Base-by-base conservation (phyloP, 2,888 invertebrate genomes). In the Julus scandinavius region DNA sequence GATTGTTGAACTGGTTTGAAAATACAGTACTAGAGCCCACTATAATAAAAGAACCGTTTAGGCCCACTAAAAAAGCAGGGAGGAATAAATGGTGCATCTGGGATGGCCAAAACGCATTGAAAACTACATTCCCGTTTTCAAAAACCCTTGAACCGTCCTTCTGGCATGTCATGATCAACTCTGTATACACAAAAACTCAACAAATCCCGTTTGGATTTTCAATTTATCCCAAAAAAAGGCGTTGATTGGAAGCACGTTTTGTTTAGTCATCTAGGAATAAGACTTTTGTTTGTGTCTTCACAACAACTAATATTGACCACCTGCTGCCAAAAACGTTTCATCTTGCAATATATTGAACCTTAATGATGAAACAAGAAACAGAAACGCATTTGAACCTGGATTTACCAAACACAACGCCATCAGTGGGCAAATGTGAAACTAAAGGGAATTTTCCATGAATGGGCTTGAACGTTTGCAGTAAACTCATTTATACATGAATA, bases 101-200 rank as follows among this genome's bases (percentile, higher is more conserved):
- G 29, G 72, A 72, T 72, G 72, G 72, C 72, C 7, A 9, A 29
- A 72, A 72, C 72, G 29, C 29, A 72, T 29, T 72, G 72, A 20
- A 72, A 72, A 72, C 29, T 72, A 9, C 72, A 72, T 72, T 72
- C 72, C 29, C n/a, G 72, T 11, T 20, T 29, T 6, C 72, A 72
- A 72, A 63, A 72, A 29, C 72, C 72, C 72, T 72, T 72, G 72
- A 72, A 72, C 72, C 72, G n/a, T 72, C 29, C 72, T 72, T 72
- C 29, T 72, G 72, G n/a, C 72, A 72, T 72, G 72, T 29, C 72
- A 72, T 20, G 72, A 72, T 72, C 72, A 72, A 72, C 20, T 72
- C 29, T 72, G 29, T 72, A 72, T 72, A 72, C 72, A 72, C 29
- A 72, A 20, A 29, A 72, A 72, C 72, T 72, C 72, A 72, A 72